phyloP scores from a whole-genome alignment of 2,797 vertebrate species.

The Xenopus petersii region DNA sequence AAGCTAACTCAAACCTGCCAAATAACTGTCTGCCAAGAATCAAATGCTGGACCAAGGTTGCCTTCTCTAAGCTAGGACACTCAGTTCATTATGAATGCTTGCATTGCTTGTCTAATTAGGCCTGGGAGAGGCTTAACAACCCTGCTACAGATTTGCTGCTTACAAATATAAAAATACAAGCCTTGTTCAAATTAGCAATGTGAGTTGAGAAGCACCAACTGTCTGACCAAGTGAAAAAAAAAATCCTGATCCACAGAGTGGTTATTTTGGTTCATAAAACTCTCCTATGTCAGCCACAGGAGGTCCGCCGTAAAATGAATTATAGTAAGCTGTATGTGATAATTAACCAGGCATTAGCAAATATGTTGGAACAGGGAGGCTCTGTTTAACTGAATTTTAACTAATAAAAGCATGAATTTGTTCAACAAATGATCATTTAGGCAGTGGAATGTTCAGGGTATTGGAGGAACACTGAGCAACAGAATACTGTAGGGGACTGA shows the following conservation, averaged over 20 bases:
- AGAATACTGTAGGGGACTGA: constrained; percentile 73
- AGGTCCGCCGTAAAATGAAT: constrained; percentile 78
- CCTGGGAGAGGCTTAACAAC: constrained; percentile 88
- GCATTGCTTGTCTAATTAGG: constrained; percentile 92
- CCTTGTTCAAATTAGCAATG: constrained; percentile 92
- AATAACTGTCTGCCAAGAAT: constrained; percentile 78
- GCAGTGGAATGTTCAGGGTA: constrained; percentile 73
- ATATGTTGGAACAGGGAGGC: constrained; percentile 77
- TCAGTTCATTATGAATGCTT: constrained; percentile 85
- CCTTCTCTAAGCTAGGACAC: constrained; percentile 70
- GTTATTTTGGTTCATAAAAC: constrained; percentile 87
- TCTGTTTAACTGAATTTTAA: constrained; percentile 79
- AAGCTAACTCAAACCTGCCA: constrained; percentile 74
- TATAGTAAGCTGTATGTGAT: constrained; percentile 83
- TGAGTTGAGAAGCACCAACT: constrained; percentile 80
- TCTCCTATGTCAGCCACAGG: constrained; percentile 77
- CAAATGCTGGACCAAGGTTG: constrained; percentile 67
- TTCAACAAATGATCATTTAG: constrained; percentile 84
- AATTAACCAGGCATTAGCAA: constrained; percentile 83
- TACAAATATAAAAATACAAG: constrained; percentile 90
- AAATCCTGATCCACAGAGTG: constrained; percentile 78
- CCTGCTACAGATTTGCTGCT: constrained; percentile 85
- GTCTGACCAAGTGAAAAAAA: constrained; percentile 68
- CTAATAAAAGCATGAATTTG: constrained; percentile 83
- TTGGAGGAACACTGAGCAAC: constrained; percentile 74